Evolutionary conservation across 2,888 invertebrate genomes (phyloP).

Genomic region (Mesoligia furuncula): DNA sequence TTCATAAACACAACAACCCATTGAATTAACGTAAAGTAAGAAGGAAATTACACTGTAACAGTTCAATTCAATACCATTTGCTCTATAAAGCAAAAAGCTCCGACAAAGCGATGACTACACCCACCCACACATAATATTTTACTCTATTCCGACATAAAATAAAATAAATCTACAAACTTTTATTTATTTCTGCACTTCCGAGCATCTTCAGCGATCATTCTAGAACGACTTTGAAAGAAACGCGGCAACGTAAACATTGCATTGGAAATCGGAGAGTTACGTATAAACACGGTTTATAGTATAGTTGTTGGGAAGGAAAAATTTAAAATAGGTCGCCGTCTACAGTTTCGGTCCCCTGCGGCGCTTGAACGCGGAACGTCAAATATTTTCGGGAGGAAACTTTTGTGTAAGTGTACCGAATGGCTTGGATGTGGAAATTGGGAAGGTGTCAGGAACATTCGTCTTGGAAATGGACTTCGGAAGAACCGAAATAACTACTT

Average conservation of each 20-base stretch:
- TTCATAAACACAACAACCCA: not conserved
- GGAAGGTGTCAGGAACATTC: constrained; percentile 31
- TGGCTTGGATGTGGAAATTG: constrained; percentile 27
- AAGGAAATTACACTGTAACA: not conserved
- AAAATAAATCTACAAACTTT: constrained; percentile 39
- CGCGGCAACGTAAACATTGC: constrained; percentile 66
- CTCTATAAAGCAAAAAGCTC: not conserved
- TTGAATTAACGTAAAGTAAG: not conserved
- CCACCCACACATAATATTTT: constrained; percentile 12
- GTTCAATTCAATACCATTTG: not conserved
- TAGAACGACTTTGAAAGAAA: constrained; percentile 68
- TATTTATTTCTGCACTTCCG: constrained; percentile 38
- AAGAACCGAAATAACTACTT: not conserved
- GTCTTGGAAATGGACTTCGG: too few species aligned
- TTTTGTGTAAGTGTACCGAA: constrained; percentile 3
- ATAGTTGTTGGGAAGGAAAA: constrained; percentile 69
- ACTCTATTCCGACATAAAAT: constrained; percentile 27
- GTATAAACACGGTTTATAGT: constrained; percentile 70
- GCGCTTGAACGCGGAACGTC: constrained; percentile 62
- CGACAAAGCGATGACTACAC: constrained; percentile 5
- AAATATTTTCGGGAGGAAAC: constrained; percentile 51
- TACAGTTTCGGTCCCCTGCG: constrained; percentile 75
- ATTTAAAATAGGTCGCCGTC: constrained; percentile 79
- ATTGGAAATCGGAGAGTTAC: constrained; percentile 79
- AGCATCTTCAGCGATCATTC: constrained; percentile 61